Base-by-base conservation (phyloP, 2,888 invertebrate genomes). In the Hydroisotoma schaefferi region DNA sequence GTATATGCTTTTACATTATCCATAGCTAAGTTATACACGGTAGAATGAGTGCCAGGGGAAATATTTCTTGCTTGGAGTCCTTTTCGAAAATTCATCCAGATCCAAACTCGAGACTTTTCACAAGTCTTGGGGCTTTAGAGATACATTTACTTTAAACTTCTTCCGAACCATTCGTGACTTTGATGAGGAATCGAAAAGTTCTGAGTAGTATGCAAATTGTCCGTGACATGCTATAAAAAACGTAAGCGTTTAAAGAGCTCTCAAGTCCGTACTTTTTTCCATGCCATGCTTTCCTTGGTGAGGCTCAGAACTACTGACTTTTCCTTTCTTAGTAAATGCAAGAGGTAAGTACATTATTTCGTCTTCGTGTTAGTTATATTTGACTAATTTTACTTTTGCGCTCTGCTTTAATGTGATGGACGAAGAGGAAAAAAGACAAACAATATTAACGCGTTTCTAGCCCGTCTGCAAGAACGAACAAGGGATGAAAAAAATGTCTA, bases 41-140 rank as follows among this genome's bases (percentile, higher is more conserved):
- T 18, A 37, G 55, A 57, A 61, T 57, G 61, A 61, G 57, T 61
- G 61, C 57, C 61, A 55, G 55, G 61, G 61, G 61, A 51, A 61
- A 61, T 61, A 61, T 61, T 61, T 53, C 40, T 4, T 40, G 15
- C n/a, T 20, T 40, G n/a, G 8, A 4, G 5, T 15, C 40, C 40
- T 8, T 40, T 40, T 40, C 40, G 8, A 33, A 6, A 10, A 6
- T 15, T 10, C 6, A 15, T 18, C 40, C 20, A 5, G 40, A 40
- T 18, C 4, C n/a, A 40, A 40, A 40, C 40, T 40, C 40, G 5
- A 40, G n/a, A 18, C n/a, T 20, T 18, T 4, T 15, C n/a, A 18
- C 40, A 40, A n/a, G n/a, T n/a, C n/a, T 15, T 20, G n/a, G 20
- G 20, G 40, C 15, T 4, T 15, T 40, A 15, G 20, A 15, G 40